These are phyloP conservation scores for Sminthurinus aureus DNA, from an alignment of 2,888 invertebrate species.

Conservation along the genomic window DNA sequence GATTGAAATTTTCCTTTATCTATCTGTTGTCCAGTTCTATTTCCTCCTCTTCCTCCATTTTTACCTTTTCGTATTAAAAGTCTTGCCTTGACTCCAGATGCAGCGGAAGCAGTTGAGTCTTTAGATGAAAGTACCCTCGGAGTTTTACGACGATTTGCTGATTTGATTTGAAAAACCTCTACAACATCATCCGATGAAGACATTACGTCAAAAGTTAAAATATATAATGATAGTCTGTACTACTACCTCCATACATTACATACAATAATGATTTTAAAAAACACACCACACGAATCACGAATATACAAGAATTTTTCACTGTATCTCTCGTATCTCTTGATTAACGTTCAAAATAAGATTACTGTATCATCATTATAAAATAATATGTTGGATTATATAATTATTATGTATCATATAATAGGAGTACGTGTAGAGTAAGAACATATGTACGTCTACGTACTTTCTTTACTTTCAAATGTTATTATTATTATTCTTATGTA, in stretches of 20 bases:
- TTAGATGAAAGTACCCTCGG: neutral
- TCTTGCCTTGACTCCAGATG: conserved; percentile 54
- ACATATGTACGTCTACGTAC: too few species aligned
- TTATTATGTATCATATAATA: too few species aligned
- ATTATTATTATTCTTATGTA: too few species aligned
- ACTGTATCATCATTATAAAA: too few species aligned
- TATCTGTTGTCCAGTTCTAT: neutral
- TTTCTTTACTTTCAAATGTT: too few species aligned
- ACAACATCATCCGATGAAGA: conserved; percentile 48
- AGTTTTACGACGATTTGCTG: conserved; percentile 29
- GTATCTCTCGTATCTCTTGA: too few species aligned
- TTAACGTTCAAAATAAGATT: too few species aligned
- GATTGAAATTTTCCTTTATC: conserved; percentile 26
- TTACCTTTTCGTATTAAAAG: conserved; percentile 52
- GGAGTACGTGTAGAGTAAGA: too few species aligned
- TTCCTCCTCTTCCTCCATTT: conserved; percentile 32
- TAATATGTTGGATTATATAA: too few species aligned
- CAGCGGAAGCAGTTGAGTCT: neutral
- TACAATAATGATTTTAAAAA: too few species aligned
- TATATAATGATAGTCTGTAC: neutral
- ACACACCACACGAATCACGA: too few species aligned
- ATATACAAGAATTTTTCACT: too few species aligned
- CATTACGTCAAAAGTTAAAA: conserved; percentile 36
- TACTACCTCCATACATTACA: neutral
- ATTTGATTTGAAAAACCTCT: conserved; percentile 50